phyloP scores from a whole-genome alignment of 2,797 vertebrate species.

The Diglossa cyanea region DNA sequence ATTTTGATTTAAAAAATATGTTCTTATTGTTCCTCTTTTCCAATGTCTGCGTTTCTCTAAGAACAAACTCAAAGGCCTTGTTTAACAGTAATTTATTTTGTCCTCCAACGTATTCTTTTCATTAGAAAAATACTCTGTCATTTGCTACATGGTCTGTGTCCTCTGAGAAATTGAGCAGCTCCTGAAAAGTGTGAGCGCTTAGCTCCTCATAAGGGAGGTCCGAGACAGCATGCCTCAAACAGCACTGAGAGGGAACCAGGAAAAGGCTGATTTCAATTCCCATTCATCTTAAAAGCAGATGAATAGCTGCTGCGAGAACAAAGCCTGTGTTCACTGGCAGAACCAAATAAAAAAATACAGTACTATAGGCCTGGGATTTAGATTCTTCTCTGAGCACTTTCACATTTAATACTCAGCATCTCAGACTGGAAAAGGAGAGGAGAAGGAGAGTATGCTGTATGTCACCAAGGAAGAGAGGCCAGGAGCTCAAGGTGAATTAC shows the following conservation, averaged over 20 bases:
- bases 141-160: not conserved
- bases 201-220: not conserved
- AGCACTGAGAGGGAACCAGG: not conserved
- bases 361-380: not conserved
- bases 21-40: constrained; percentile 33
- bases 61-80: not conserved
- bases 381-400: not conserved
- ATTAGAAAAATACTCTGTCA: not conserved
- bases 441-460: not conserved
- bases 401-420: not conserved
- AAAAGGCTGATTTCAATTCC: not conserved
- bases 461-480: not conserved
- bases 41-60: constrained; percentile 10
- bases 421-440: not conserved
- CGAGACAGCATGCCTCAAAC: not conserved
- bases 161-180: not conserved
- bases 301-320: not conserved
- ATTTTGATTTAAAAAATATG: constrained; percentile 45
- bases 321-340: not conserved
- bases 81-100: constrained; percentile 32
- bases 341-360: not conserved
- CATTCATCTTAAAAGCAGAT: not conserved
- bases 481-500: not conserved
- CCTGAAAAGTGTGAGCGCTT: not conserved
- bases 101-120: not conserved